Base-by-base conservation (phyloP, 2,888 invertebrate genomes). In the Monoplex corrugatus region DNA sequence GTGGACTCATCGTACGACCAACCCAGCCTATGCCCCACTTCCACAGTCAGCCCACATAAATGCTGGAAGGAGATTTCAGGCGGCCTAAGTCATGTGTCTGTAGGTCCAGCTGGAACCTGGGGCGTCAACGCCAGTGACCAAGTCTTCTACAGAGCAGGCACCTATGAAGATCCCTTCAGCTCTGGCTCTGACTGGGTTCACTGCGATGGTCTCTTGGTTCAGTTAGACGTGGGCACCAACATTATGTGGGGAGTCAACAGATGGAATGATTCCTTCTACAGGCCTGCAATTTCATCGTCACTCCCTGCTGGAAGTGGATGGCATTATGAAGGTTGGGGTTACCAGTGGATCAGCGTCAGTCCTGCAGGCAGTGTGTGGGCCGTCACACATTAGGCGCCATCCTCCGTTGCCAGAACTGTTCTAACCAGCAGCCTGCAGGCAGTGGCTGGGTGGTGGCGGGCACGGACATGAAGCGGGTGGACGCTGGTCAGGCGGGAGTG, bases 291-390 rank as follows among this genome's bases (percentile, higher is more conserved):
- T 38, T 75, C 75, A 32, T 13, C 75, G 19, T 6, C 38, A 28
- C 5, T 28, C 1, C 28, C 43, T 10, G 0, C n/a, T 6, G 78
- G n/a, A 0, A 80, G 40, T 5, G 23, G 6, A 6, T 80, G 35
- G 35, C 38, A 75, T 1, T 16, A 35, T 80, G 40, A 43, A 2
- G n/a, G 32, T n/a, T 8, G 13, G 16, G 35, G 75, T 6, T 2
- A 5, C 23, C 40, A 19, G 43, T 80, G 78, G 78, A 23, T 80
- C 23, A 80, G 40, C 43, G 78, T 80, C 78, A 80, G 78, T 32
- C 78, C 78, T 32, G 78, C 28, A 32, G 78, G 78, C 40, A 80
- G 78, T 28, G 28, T 80, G 78, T 80, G 78, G 78, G 75, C 35
- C 75, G 35, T 2, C 2, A 75, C 75, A 38, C 38, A 13, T 6